Evolutionary conservation across 1,140 invertebrate species (phyloP).

Genomic region (Drosophila sproati): DNA sequence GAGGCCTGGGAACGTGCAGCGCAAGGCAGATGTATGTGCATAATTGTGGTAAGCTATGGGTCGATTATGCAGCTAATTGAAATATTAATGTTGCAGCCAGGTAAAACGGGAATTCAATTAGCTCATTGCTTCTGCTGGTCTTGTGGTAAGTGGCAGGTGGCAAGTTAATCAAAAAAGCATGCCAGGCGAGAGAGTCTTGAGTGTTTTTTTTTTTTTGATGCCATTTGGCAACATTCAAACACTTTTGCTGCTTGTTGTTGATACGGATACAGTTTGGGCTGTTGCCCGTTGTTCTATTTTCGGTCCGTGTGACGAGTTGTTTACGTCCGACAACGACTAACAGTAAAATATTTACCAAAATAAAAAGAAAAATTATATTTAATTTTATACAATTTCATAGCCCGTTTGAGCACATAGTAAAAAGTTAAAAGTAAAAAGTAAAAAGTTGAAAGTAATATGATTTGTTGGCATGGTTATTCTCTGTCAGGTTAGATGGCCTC

Average conservation of each 20-base stretch:
- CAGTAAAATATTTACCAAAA: slow-evolving; percentile 1
- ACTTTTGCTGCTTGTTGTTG: slow-evolving; percentile 20
- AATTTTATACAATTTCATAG: slow-evolving; percentile 26
- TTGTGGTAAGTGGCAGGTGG: slow-evolving; percentile 22
- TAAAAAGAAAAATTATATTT: slow-evolving; percentile 26
- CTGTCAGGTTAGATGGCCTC: background rate
- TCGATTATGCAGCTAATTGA: slow-evolving; percentile 36
- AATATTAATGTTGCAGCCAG: slow-evolving; percentile 11
- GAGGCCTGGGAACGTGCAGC: background rate
- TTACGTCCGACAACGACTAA: slow-evolving; percentile 31
- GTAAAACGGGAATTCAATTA: slow-evolving; percentile 14
- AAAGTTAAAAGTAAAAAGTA: background rate
- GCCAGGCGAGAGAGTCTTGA: slow-evolving; percentile 1
- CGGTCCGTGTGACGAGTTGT: slow-evolving; percentile 43
- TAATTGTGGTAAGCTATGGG: background rate
- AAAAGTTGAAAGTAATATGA: background rate
- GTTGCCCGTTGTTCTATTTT: slow-evolving; percentile 39
- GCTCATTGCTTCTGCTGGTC: slow-evolving; percentile 1
- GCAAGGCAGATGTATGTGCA: background rate
- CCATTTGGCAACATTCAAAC: slow-evolving; percentile 25
- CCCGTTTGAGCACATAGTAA: background rate
- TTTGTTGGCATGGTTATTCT: slow-evolving; percentile 3
- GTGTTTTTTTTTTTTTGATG: background rate
- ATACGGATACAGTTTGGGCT: slow-evolving; percentile 13
- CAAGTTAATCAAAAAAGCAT: slow-evolving; percentile 32